Evolutionary conservation across 2,888 invertebrate species (phyloP).

Genomic region (Sisyra terminalis): DNA sequence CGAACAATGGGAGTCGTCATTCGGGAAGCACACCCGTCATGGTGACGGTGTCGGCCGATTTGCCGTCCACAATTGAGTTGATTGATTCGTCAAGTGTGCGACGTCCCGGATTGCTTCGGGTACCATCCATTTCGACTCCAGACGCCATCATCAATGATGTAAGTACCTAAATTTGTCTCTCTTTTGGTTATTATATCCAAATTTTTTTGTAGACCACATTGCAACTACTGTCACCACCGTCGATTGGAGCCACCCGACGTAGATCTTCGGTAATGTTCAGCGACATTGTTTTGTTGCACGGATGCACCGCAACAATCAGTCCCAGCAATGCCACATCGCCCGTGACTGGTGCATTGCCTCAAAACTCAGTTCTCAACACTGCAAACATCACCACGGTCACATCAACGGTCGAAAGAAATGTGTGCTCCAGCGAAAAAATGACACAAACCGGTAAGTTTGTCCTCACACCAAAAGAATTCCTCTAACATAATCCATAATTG

Average conservation of each 20-base stretch:
- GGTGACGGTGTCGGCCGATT: conserved; percentile 14
- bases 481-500: too few species aligned
- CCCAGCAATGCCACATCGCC: conserved; percentile 23
- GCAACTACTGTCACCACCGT: conserved; percentile 57
- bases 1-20: conserved; percentile 4
- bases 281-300: conserved; percentile 64
- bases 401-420: conserved; percentile 34
- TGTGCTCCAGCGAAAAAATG: conserved; percentile 77
- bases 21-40: conserved; percentile 4
- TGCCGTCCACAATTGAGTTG: conserved; percentile 14
- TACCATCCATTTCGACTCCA: conserved; percentile 41
- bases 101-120: conserved; percentile 38
- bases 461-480: too few species aligned
- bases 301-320: conserved; percentile 22
- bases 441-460: conserved; percentile 53
- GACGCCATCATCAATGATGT: conserved; percentile 30
- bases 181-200: background rate
- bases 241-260: conserved; percentile 49
- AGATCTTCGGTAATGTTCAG: conserved; percentile 82
- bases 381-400: conserved; percentile 16
- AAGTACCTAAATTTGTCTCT: too few species aligned
- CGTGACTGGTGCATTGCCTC: conserved; percentile 16
- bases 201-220: conserved; percentile 36
- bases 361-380: conserved; percentile 12
- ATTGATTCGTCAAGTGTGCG: conserved; percentile 26